Evolutionary conservation across 2,888 invertebrate species (phyloP).

Genomic region (Macaria notata): DNA sequence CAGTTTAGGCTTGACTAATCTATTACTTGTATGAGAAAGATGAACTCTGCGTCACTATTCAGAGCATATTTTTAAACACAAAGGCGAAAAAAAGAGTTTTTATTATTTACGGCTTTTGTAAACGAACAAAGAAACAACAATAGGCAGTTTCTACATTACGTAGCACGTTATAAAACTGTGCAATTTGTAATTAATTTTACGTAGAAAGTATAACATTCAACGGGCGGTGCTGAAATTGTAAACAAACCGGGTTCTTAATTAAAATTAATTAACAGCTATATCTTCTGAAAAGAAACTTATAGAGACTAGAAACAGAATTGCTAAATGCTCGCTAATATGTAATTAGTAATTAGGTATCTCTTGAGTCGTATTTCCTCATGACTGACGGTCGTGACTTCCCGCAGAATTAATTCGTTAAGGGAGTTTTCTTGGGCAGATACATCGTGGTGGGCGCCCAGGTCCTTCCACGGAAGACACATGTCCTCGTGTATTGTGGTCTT

Average conservation of each 20-base stretch:
- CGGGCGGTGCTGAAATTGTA: constrained; percentile 4
- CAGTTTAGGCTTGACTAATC: not conserved
- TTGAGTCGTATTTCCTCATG: no score
- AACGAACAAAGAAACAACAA: constrained; percentile 1
- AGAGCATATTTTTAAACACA: not conserved
- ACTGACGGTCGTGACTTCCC: no score
- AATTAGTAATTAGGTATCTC: no score
- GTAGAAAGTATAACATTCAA: constrained; percentile 1
- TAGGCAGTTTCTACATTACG: not conserved
- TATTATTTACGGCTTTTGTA: not conserved
- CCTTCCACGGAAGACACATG: no score
- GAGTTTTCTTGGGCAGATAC: no score
- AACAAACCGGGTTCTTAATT: constrained; percentile 14
- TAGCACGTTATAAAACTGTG: not conserved
- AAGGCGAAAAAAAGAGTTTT: not conserved
- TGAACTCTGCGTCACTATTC: constrained; percentile 6
- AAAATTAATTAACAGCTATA: constrained; percentile 6
- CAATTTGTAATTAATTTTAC: constrained; percentile 1
- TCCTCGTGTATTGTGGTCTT: no score
- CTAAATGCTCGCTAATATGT: no score
- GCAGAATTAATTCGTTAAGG: no score
- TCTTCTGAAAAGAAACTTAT: not conserved
- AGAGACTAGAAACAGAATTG: no score
- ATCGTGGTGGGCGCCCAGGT: no score
- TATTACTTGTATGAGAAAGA: constrained; percentile 11